Evolutionary conservation across 2,113 vertebrate genomes (phyloP), one percentile per base, ranked within the genome.

Genomic region (Neolamprologus caudopunctatus): DNA sequence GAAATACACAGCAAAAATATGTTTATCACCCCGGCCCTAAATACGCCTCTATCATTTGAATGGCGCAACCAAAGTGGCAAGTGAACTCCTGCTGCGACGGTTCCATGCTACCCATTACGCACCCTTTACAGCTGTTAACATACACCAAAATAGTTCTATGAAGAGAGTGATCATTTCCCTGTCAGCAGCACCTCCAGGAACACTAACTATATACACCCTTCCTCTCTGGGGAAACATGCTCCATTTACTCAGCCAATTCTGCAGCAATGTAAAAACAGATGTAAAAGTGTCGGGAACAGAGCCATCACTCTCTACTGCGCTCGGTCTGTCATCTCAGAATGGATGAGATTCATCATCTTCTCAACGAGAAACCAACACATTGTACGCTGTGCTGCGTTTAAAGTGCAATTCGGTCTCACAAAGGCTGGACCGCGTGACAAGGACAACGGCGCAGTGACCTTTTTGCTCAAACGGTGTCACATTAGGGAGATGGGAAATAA

Each of bases 191-290:
- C 31, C 21, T 89, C 78, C 51, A 83, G 78, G 71, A 87, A 82
- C 85, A 75, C 81, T 73, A 85, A 88, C 71, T 73, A 83, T 33
- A 84, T 37, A 90, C 86, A 83, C 28, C 51, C 58, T 28, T 17
- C 28, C 57, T 80, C 88, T 90, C 90, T 45, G 63, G 81, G 82
- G 87, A 87, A 85, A 84, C 91, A 89, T 71, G 88, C 88, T 91
- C 88, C 85, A 89, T 93, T 92, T 88, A 83, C 61, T 85, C 80
- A 37, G 88, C 55, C 86, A 81, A 87, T 91, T 90, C 83, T 45
- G 58, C 81, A 66, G 83, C 79, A 21, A 75, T 7, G 58, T 73
- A 78, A 88, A 87, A 89, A 91, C 85, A 87, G 66, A 91, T 87
- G 91, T 89, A 85, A 82, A 86, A 50, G 71, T 86, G 89, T 85